Conservation (phyloP, 2,113 vertebrate species). For the Maccullochella peelii region DNA sequence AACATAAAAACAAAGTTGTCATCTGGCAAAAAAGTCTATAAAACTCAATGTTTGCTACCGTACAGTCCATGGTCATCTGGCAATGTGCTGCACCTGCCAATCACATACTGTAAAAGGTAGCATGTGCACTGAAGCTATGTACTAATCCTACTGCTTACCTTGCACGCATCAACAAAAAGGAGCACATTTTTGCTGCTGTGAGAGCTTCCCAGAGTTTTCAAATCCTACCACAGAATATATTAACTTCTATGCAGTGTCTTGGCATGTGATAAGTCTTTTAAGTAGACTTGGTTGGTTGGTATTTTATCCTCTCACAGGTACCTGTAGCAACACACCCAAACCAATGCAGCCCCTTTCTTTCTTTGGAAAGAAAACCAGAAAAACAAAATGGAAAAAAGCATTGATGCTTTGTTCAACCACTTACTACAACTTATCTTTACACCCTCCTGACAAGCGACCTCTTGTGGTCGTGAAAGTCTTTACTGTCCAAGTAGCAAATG, state of each 20-base stretch:
- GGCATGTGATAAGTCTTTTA: not conserved
- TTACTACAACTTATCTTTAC: not conserved
- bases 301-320: not conserved
- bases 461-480: not conserved
- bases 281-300: not conserved
- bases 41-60: not conserved
- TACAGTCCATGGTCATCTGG: not conserved
- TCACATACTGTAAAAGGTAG: not conserved
- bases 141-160: constrained; percentile 1
- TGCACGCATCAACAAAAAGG: not conserved
- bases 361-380: not conserved
- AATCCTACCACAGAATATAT: not conserved
- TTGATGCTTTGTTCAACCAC: not conserved
- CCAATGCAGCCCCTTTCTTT: not conserved
- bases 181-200: not conserved
- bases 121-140: not conserved
- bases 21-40: not conserved
- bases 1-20: not conserved
- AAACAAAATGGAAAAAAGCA: not conserved
- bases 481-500: not conserved
- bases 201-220: not conserved
- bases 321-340: not conserved
- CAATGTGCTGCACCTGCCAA: not conserved
- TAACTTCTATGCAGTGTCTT: not conserved
- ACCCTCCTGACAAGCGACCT: not conserved